phyloP scores from a whole-genome alignment of 2,888 invertebrate species.

The Ormyrus rosae region DNA sequence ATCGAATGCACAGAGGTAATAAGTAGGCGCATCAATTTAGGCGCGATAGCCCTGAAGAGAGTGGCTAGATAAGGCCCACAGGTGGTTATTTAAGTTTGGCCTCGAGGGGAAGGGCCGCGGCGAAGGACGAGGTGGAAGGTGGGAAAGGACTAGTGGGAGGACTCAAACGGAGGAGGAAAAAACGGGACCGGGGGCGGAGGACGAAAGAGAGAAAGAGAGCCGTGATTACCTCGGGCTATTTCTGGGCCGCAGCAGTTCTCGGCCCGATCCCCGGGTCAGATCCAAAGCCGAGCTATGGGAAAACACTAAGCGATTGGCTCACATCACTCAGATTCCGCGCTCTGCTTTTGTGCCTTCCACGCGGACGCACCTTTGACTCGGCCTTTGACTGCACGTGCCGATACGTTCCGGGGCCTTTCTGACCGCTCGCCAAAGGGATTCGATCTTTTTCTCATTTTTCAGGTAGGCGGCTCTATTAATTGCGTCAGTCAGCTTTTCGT shows the following conservation, averaged over 20 bases:
- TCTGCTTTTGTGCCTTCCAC: constrained; percentile 56
- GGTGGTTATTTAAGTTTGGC: constrained; percentile 10
- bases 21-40: too few species aligned
- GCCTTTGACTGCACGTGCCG: not conserved
- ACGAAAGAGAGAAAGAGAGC: constrained; percentile 59
- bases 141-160: constrained; percentile 13
- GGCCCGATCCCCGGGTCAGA: constrained; percentile 73
- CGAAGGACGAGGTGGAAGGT: constrained; percentile 49
- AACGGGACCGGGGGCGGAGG: constrained; percentile 55
- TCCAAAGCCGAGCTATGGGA: constrained; percentile 71
- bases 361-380: constrained; percentile 37
- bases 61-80: constrained; percentile 2
- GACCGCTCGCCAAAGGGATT: not conserved
- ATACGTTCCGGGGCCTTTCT: not conserved
- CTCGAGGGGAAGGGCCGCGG: not conserved
- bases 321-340: constrained; percentile 73
- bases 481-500: too few species aligned
- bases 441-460: too few species aligned
- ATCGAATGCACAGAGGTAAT: too few species aligned
- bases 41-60: not conserved
- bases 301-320: constrained; percentile 75
- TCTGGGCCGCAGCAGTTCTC: constrained; percentile 62
- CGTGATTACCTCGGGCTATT: constrained; percentile 74
- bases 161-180: constrained; percentile 2
- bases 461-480: too few species aligned